Evolutionary conservation across 2,113 vertebrate genomes (phyloP).

Genomic region (Holacanthus passer): DNA sequence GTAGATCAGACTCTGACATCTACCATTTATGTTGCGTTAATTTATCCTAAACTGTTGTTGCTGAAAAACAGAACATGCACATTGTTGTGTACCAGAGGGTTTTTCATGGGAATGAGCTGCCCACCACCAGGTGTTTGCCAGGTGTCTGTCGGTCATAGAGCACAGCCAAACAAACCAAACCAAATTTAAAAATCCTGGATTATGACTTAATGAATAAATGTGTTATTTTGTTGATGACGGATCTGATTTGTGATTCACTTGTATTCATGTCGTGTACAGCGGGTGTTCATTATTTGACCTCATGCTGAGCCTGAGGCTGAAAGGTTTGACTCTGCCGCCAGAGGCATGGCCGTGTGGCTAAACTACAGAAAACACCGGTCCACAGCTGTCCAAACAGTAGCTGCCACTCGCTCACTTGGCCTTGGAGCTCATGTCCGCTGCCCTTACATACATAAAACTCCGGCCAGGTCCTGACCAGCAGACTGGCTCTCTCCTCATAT

Average conservation of each 20-base stretch:
- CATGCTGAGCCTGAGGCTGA: conserved; percentile 14
- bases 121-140: conserved; percentile 1
- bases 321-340: conserved; percentile 44
- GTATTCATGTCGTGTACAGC: not conserved
- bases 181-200: not conserved
- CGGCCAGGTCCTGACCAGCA: conserved; percentile 45
- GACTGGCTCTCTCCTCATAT: conserved; percentile 17
- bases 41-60: not conserved
- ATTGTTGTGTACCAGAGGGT: not conserved
- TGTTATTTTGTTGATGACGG: conserved; percentile 12
- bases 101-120: not conserved
- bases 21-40: not conserved
- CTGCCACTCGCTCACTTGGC: conserved; percentile 41
- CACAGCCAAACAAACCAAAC: conserved; percentile 3
- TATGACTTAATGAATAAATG: not conserved
- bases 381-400: conserved; percentile 81
- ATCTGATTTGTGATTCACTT: conserved; percentile 13
- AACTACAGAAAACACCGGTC: conserved; percentile 69
- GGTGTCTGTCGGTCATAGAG: not conserved
- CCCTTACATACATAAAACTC: conserved; percentile 43
- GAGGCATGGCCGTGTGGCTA: conserved; percentile 57
- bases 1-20: not conserved
- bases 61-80: not conserved
- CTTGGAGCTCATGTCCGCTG: conserved; percentile 35
- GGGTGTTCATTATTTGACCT: conserved; percentile 26